A percentile compares a stretch with the other conserved stretches of the same genome.
Evolutionary conservation across 2,797 vertebrate genomes (phyloP).

Genomic region (Oreortyx pictus): DNA sequence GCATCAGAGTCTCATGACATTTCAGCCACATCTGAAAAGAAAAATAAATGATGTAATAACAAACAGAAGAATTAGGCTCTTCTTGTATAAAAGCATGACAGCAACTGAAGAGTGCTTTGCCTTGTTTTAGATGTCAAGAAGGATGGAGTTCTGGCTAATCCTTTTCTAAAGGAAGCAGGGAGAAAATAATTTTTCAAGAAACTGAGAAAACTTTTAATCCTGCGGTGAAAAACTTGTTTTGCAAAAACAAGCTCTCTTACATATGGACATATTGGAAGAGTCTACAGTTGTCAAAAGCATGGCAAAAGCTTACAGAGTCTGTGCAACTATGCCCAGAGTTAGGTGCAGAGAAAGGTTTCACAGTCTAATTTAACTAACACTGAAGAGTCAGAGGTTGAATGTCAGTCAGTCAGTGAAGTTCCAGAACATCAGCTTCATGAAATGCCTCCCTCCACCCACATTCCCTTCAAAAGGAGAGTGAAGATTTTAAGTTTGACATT

Average conservation of each 20-base stretch:
- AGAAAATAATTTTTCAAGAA: neutral
- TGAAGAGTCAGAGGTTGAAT: neutral
- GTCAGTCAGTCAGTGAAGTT: constrained; percentile 13
- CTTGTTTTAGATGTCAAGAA: neutral
- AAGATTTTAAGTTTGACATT: neutral
- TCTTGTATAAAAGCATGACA: neutral
- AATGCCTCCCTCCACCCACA: neutral
- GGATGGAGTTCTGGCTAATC: neutral
- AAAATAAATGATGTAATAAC: no score
- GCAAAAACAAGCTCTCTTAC: neutral
- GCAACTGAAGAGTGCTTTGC: neutral
- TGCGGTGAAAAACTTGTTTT: neutral
- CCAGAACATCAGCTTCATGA: neutral
- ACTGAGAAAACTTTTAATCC: neutral
- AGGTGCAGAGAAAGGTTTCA: neutral
- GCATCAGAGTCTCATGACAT: no score
- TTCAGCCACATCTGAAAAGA: no score
- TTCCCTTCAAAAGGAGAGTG: neutral
- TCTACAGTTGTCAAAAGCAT: neutral
- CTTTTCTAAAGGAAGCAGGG: neutral
- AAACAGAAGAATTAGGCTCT: neutral
- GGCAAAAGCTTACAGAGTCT: neutral
- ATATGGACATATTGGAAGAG: neutral
- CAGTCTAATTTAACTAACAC: neutral
- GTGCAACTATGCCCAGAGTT: neutral